These are phyloP conservation scores for Caenorhabditis angaria DNA, from an alignment of 2,888 invertebrate species.

Conservation along the genomic window DNA sequence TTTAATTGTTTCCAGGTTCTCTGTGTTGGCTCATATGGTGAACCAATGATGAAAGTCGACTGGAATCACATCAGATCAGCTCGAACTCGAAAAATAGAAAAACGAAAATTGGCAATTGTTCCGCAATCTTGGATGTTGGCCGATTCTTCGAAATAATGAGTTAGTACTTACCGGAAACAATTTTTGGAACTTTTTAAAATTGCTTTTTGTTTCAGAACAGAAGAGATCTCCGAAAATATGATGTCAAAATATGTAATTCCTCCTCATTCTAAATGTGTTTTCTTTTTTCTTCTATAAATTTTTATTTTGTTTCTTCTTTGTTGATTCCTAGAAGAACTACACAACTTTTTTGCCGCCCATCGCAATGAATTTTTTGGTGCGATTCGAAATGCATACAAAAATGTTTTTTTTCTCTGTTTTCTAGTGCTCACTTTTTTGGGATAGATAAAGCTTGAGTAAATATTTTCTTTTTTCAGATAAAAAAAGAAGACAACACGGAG, in stretches of 20 bases:
- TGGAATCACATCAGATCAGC: slow-evolving; percentile 38
- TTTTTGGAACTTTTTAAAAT: no score
- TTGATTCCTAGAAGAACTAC: background rate
- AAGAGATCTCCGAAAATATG: no score
- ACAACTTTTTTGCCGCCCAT: background rate
- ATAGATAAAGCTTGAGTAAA: no score
- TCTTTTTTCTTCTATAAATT: background rate
- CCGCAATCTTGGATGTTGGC: slow-evolving; percentile 30
- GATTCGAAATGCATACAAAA: background rate
- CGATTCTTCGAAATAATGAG: background rate
- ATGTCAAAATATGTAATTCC: background rate
- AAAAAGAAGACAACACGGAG: no score
- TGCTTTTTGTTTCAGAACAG: no score
- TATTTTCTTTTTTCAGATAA: no score
- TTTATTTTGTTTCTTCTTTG: background rate
- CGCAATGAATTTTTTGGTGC: slow-evolving; percentile 1
- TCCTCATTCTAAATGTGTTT: background rate
- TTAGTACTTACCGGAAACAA: no score
- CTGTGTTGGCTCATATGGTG: slow-evolving; percentile 39
- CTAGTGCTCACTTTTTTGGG: no score
- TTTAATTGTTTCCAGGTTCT: slow-evolving; percentile 18
- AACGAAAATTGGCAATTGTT: slow-evolving; percentile 40
- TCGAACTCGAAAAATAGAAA: slow-evolving; percentile 38
- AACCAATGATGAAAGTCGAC: slow-evolving; percentile 36
- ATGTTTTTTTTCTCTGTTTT: no score